phyloP scores from a whole-genome alignment of 2,113 vertebrate species.

The Furnarius figulus region DNA sequence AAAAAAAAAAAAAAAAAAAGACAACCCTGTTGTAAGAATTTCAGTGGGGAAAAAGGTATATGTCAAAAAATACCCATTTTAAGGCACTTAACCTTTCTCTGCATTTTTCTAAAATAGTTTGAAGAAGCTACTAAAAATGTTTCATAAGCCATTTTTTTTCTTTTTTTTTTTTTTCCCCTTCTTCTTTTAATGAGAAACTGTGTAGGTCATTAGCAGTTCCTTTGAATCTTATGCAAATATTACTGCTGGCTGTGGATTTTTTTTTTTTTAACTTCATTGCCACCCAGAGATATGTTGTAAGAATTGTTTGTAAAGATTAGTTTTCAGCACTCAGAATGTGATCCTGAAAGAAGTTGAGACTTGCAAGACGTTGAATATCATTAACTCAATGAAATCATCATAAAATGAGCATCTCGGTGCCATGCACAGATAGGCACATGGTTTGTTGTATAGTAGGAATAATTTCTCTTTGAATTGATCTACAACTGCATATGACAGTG shows the following conservation, averaged over 20 bases:
- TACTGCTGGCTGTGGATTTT: background rate
- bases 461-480: conserved; percentile 1
- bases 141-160: conserved; percentile 27
- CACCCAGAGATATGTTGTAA: conserved; percentile 43
- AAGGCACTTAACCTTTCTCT: background rate
- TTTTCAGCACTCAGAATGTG: background rate
- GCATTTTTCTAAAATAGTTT: background rate
- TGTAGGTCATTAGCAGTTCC: conserved; percentile 1
- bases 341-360: background rate
- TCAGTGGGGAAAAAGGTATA: background rate
- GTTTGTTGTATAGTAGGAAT: background rate
- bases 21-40: background rate
- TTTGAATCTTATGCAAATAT: conserved; percentile 1
- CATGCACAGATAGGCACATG: background rate
- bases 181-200: background rate
- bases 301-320: conserved; percentile 33
- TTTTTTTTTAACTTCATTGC: conserved; percentile 7
- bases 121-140: conserved; percentile 1
- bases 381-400: background rate
- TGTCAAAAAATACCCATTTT: conserved; percentile 16
- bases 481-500: background rate
- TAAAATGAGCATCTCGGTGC: background rate
- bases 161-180: background rate
- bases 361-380: background rate
- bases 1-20: background rate